Evolutionary conservation across 2,113 vertebrate species (phyloP).

Genomic region (Azemiops feae): DNA sequence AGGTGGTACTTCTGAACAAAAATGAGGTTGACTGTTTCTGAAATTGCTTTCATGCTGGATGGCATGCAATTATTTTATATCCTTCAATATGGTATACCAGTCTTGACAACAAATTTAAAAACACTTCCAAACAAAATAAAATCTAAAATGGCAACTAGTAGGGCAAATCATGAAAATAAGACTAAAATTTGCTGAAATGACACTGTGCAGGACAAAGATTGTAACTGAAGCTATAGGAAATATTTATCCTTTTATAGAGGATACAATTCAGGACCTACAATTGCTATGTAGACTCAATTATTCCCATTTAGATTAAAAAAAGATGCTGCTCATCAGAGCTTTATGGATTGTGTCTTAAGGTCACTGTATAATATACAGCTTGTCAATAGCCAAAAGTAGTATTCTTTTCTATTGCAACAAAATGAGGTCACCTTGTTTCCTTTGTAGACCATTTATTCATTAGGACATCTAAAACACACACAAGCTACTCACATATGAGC

Average conservation of each 20-base stretch:
- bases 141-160: not conserved
- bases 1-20: not conserved
- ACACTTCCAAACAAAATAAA: not conserved
- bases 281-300: not conserved
- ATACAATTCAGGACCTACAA: not conserved
- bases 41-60: not conserved
- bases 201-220: not conserved
- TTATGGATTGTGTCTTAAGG: not conserved
- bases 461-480: conserved; percentile 36
- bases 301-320: not conserved
- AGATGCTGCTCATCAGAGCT: not conserved
- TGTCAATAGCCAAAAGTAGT: conserved; percentile 1
- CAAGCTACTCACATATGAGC: conserved; percentile 81
- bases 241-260: not conserved
- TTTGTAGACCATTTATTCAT: not conserved
- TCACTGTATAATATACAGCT: not conserved
- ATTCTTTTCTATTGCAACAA: not conserved
- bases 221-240: not conserved
- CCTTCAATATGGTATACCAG: not conserved
- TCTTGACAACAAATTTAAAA: not conserved
- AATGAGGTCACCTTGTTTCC: conserved; percentile 22
- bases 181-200: not conserved
- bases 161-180: not conserved
- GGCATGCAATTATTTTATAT: not conserved
- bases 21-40: not conserved